Evolutionary conservation across 2,113 vertebrate genomes (phyloP).

Genomic region (Megaceryle torquata): DNA sequence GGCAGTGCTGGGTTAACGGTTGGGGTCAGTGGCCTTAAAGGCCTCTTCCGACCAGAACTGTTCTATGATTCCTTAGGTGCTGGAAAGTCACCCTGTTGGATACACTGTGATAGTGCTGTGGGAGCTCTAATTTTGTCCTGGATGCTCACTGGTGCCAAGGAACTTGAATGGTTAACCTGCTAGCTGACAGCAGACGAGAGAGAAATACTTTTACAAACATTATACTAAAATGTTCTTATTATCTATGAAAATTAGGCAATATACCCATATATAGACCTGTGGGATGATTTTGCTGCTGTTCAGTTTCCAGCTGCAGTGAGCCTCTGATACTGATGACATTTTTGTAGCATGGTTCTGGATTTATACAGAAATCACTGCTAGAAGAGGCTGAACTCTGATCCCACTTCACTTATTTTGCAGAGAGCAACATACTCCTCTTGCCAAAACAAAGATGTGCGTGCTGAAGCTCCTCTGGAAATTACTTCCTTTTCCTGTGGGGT

Average conservation of each 20-base stretch:
- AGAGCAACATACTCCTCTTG: not conserved
- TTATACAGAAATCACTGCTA: not conserved
- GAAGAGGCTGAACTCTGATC: constrained; percentile 5
- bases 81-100: not conserved
- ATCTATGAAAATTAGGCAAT: not conserved
- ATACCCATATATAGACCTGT: not conserved
- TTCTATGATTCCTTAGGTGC: not conserved
- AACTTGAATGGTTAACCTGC: not conserved
- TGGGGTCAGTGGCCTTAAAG: not conserved
- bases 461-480: not conserved
- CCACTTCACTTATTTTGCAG: not conserved
- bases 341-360: not conserved
- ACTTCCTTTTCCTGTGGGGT: not conserved
- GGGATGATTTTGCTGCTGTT: not conserved
- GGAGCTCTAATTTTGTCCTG: not conserved
- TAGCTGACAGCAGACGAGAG: not conserved
- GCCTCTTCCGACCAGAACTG: not conserved
- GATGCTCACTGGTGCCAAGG: not conserved
- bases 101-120: not conserved
- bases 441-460: not conserved
- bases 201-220: not conserved
- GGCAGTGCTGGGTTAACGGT: not conserved
- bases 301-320: not conserved
- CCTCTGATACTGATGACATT: not conserved
- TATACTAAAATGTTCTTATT: not conserved